Conservation (phyloP, 2,888 invertebrate genomes). For the Plutella xylostella region DNA sequence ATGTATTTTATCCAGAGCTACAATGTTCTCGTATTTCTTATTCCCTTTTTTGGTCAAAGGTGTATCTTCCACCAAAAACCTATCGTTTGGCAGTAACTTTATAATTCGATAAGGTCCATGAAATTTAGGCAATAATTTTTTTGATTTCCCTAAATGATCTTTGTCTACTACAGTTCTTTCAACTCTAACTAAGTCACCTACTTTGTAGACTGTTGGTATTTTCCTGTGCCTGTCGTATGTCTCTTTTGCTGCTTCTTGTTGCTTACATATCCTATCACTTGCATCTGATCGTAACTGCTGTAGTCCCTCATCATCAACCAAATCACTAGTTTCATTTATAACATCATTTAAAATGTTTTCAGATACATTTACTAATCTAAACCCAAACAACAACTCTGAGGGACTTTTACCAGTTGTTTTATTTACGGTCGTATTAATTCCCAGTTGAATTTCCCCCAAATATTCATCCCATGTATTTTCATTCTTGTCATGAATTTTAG, state of each 20-base stretch:
- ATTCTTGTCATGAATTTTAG: conserved; percentile 4
- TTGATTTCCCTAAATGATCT: conserved; percentile 8
- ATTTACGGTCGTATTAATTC: conserved; percentile 14
- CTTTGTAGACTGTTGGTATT: conserved; percentile 6
- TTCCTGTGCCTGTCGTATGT: conserved; percentile 12
- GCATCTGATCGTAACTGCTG: neutral
- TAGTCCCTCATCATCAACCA: conserved; percentile 2
- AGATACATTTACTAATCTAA: conserved; percentile 6
- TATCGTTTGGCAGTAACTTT: conserved; percentile 7
- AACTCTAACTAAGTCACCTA: conserved; percentile 9
- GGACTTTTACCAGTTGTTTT: conserved; percentile 11
- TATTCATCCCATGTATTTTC: conserved; percentile 2
- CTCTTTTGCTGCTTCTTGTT: conserved; percentile 6
- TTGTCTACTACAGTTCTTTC: conserved; percentile 1
- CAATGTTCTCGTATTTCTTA: conserved; percentile 7
- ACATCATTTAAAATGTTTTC: conserved; percentile 10
- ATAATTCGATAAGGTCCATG: conserved; percentile 8
- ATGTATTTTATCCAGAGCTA: conserved; percentile 12
- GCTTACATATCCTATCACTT: conserved; percentile 3
- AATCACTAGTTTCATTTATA: neutral
- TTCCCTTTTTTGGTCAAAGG: neutral
- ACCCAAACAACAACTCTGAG: conserved; percentile 26
- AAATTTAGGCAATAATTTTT: conserved; percentile 9
- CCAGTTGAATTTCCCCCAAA: conserved; percentile 13
- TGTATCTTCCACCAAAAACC: conserved; percentile 5